Evolutionary conservation across 1,140 invertebrate genomes (phyloP).

Genomic region (Euura lappo): DNA sequence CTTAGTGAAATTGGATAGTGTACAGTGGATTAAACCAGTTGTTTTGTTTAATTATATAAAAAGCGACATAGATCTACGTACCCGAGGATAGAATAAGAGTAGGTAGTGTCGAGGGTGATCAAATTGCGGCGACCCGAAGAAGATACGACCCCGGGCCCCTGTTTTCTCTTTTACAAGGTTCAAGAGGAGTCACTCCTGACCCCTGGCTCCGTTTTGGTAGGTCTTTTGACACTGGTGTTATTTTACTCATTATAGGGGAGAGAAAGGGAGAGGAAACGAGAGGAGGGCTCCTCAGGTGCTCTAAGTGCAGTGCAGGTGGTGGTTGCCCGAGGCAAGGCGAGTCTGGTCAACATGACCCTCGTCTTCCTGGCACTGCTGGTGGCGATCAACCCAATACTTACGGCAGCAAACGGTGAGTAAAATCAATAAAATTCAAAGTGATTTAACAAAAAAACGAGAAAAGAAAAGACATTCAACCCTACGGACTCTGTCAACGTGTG

Average conservation of each 20-base stretch:
- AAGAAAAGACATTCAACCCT: background rate
- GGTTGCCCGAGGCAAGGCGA: constrained; percentile 49
- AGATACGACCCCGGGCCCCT: too few relatives aligned
- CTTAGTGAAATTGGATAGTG: too few relatives aligned
- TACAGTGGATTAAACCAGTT: too few relatives aligned
- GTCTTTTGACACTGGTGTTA: constrained; percentile 54
- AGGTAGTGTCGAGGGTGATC: too few relatives aligned
- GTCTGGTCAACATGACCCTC: constrained; percentile 62
- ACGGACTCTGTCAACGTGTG: too few relatives aligned
- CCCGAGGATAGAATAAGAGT: too few relatives aligned
- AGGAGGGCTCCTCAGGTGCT: constrained; percentile 48
- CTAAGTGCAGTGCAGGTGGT: constrained; percentile 50
- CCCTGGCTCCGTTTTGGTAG: constrained; percentile 12
- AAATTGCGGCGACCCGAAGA: too few relatives aligned
- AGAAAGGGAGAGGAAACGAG: constrained; percentile 40
- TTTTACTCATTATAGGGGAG: constrained; percentile 41
- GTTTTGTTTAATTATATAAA: too few relatives aligned
- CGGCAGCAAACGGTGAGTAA: constrained; percentile 47
- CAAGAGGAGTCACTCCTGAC: too few relatives aligned
- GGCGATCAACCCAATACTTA: constrained; percentile 59
- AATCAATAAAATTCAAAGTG: constrained; percentile 32
- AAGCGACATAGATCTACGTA: too few relatives aligned
- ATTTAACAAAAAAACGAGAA: constrained; percentile 43
- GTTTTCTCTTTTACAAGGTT: too few relatives aligned
- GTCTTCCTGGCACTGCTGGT: constrained; percentile 61